Conservation (phyloP, 2,797 vertebrate species). For the Sebastes goodei region DNA sequence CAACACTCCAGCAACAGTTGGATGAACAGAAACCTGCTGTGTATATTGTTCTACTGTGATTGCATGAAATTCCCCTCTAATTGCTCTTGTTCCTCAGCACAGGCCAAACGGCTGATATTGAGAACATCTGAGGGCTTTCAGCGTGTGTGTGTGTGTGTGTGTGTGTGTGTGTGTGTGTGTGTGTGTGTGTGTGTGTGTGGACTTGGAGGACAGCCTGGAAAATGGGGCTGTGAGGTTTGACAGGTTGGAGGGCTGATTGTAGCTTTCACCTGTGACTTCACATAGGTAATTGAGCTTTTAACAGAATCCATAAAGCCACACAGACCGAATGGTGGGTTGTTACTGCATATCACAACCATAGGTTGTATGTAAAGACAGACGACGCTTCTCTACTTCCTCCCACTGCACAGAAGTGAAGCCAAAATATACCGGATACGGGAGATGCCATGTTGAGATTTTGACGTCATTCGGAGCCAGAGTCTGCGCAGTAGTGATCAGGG, state of each 20-base stretch:
- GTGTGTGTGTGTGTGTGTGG: not conserved
- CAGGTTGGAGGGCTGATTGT: slow-evolving; percentile 35
- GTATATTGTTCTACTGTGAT: slow-evolving; percentile 74
- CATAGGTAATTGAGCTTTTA: slow-evolving; percentile 51
- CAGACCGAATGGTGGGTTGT: not conserved
- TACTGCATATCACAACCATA: too few relatives aligned
- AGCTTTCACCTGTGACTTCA: slow-evolving; percentile 51
- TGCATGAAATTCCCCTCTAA: slow-evolving; percentile 70
- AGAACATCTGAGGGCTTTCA: slow-evolving; percentile 70
- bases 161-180: too few relatives aligned
- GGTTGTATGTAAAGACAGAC: too few relatives aligned
- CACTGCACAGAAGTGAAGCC: too few relatives aligned
- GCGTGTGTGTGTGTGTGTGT: not conserved
- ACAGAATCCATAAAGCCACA: slow-evolving; percentile 28
- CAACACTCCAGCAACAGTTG: slow-evolving; percentile 58
- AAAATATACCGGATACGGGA: too few relatives aligned
- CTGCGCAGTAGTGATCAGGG: too few relatives aligned
- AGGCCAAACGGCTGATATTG: slow-evolving; percentile 57
- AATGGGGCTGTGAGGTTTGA: slow-evolving; percentile 45
- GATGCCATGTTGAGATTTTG: too few relatives aligned
- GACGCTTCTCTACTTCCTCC: too few relatives aligned
- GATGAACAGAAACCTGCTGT: slow-evolving; percentile 60
- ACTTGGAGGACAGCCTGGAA: slow-evolving; percentile 60
- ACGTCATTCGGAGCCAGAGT: too few relatives aligned
- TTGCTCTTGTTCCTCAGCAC: slow-evolving; percentile 59